These are phyloP conservation scores for Rhodophaea formosa DNA, from an alignment of 2,888 invertebrate genomes.

Conservation along the genomic window DNA sequence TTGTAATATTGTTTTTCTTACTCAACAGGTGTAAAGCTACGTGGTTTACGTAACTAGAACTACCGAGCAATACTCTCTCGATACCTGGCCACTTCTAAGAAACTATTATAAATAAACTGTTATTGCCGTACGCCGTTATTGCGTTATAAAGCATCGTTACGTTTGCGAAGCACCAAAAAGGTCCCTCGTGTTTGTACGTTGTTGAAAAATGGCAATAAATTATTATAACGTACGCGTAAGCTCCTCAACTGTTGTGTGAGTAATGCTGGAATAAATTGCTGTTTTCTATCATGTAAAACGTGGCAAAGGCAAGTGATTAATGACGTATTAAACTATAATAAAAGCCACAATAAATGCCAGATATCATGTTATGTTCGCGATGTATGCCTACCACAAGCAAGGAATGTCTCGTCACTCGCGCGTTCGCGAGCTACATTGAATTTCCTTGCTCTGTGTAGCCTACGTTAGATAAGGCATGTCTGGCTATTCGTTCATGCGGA, in stretches of 20 bases:
- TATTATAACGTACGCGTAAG: constrained; percentile 5
- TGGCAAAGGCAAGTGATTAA: background rate
- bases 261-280: background rate
- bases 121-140: background rate
- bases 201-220: constrained; percentile 5
- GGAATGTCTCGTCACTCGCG: too few species aligned
- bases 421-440: too few species aligned
- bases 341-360: background rate
- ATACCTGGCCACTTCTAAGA: background rate
- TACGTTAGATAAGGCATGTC: background rate
- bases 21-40: too few species aligned
- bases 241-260: constrained; percentile 2
- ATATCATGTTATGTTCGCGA: background rate
- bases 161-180: constrained; percentile 2
- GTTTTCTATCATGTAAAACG: background rate
- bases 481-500: background rate
- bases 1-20: too few species aligned
- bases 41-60: too few species aligned
- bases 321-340: background rate
- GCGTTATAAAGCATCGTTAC: background rate
- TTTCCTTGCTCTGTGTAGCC: too few species aligned
- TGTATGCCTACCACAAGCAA: too few species aligned
- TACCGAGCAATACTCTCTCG: too few species aligned
- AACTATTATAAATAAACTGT: background rate
- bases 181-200: constrained; percentile 7